Conservation (phyloP, 1,140 invertebrate species). For the Cephus cinctus region DNA sequence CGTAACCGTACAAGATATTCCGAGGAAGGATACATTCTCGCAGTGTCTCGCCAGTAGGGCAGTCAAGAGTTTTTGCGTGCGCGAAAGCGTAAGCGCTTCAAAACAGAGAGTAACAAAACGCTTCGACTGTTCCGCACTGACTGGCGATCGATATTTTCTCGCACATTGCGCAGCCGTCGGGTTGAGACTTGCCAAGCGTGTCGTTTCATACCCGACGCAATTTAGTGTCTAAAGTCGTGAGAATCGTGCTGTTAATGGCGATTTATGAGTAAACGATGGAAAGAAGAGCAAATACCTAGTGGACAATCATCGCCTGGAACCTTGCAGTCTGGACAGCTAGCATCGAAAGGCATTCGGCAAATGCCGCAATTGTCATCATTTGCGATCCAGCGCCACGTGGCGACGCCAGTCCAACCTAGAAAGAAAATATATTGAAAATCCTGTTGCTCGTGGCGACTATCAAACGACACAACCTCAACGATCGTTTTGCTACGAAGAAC, state of each 20-base stretch:
- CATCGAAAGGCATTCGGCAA: slow-evolving; percentile 98
- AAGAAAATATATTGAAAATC: background rate
- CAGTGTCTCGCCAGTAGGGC: too few species aligned
- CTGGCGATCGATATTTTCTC: background rate
- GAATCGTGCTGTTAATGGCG: background rate
- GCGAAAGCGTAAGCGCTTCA: too few species aligned
- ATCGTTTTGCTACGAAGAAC: too few species aligned
- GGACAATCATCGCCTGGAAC: slow-evolving; percentile 98
- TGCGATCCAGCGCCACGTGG: slow-evolving; percentile 97
- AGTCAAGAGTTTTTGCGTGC: too few species aligned
- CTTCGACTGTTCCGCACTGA: background rate
- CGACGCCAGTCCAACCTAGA: slow-evolving; percentile 89
- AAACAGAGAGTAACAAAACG: too few species aligned
- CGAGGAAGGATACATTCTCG: too few species aligned
- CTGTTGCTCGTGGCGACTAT: too few species aligned
- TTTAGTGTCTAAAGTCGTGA: background rate
- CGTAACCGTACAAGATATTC: too few species aligned
- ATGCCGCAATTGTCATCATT: slow-evolving; percentile 99
- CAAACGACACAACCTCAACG: too few species aligned
- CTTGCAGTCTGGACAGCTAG: slow-evolving; percentile 98
- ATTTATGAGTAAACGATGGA: slow-evolving; percentile 4
- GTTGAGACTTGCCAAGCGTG: background rate
- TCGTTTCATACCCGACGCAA: background rate
- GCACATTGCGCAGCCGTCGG: background rate
- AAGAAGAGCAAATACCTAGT: slow-evolving; percentile 60